Conservation (phyloP, 1,140 invertebrate species). For the Lamellibrachia luymesi region DNA sequence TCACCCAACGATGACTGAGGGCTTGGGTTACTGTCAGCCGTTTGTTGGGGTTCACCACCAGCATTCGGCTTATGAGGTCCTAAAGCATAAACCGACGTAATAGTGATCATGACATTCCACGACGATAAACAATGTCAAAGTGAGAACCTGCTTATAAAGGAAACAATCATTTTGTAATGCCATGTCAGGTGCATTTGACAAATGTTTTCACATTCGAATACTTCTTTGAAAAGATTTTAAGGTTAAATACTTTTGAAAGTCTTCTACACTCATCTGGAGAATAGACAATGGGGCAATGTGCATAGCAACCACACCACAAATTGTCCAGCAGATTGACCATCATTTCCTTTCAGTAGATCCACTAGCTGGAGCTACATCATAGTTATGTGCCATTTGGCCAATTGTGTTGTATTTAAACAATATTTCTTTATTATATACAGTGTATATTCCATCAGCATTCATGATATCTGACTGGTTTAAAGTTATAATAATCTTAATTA, state of each 20-base stretch:
- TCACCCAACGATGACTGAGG: conserved; percentile 27
- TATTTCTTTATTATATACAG: neutral
- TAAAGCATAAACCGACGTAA: neutral
- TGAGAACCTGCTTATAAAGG: neutral
- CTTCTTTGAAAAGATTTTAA: neutral
- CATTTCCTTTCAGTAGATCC: neutral
- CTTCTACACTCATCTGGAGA: neutral
- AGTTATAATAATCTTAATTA: neutral
- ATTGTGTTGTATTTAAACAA: neutral
- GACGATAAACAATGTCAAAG: neutral
- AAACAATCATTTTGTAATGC: neutral
- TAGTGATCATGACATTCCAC: neutral
- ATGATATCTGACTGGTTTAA: neutral
- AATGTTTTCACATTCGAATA: neutral
- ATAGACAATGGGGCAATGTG: neutral
- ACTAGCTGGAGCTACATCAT: neutral
- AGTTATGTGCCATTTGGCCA: neutral
- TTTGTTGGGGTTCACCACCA: conserved; percentile 15
- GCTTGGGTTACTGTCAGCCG: conserved; percentile 25
- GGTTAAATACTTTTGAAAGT: neutral
- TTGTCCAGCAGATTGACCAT: too few relatives aligned
- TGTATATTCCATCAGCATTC: neutral
- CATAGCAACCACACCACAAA: neutral
- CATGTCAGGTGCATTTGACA: neutral
- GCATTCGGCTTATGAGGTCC: conserved; percentile 24